Base-by-base conservation (phyloP, 2,888 invertebrate species). In the Neria commutata region DNA sequence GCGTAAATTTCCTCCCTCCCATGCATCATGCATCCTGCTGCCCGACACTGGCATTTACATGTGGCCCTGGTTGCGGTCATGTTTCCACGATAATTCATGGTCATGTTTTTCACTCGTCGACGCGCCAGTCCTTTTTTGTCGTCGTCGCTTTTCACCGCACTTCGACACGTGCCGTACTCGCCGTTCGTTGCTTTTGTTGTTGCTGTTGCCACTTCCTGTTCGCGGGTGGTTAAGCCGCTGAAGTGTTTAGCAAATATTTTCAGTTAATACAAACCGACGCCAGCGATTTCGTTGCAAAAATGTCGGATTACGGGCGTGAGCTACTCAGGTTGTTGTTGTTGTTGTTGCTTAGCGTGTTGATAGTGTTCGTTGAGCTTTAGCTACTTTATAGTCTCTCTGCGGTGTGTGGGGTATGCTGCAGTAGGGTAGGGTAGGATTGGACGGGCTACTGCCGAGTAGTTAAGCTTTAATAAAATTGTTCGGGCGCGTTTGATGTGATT, bases 71-170 rank as follows among this genome's bases (percentile, higher is more conserved):
- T 68, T 70, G 67, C 67, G 72, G 73, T 70, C 72, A 68, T 77
- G 75, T 74, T 75, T 72, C 69, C 71, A 74, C 71, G 71, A 71
- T 75, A 75, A 75, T 76, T 77, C 74, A 70, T 71, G 73, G 69
- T 70, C 69, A 69, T 70, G 69, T 72, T 75, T 45, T 46, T n/a
- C 14, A 47, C 14, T 23, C 14, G 26, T 46, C 21, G 5, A 47
- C 14, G n/a, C 14, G 26, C 33, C 21, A 2, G 24, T 54, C 21
- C 23, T 26, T 33, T 6, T 45, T 33, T 50, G 14, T n/a, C 10
- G 26, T 26, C 19, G 26, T n/a, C 2, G 3, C 3, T 42, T 17
- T 42, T 42, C 4, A 21, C 14, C 6, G 42, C 42, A 17, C 21
- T 4, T 4, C 42, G 42, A 3, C n/a, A 33, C 24, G 21, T 21